A percentile compares a stretch with the other conserved stretches of the same genome.
Conservation (phyloP, 2,888 invertebrate species). For the Adelognathus sp. region DNA sequence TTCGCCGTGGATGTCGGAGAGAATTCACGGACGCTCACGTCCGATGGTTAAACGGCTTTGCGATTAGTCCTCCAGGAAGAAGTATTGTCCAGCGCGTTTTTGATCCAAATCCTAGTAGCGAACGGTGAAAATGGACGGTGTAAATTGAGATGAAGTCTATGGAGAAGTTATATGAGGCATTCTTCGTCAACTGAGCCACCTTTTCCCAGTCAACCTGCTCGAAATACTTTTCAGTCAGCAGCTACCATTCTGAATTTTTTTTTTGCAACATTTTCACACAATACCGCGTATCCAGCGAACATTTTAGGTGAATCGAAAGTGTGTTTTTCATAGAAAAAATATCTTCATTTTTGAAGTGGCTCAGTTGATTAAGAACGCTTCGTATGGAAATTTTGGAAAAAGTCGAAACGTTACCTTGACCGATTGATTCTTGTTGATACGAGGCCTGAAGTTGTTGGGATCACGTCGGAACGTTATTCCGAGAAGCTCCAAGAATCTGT, state of each 20-base stretch:
- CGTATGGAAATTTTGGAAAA: not conserved
- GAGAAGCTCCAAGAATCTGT: slow-evolving; percentile 95
- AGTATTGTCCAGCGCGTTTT: slow-evolving; percentile 98
- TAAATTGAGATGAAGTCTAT: slow-evolving; percentile 10
- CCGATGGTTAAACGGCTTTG: not conserved
- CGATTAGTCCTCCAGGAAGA: slow-evolving; percentile 97
- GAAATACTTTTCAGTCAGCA: too few species aligned
- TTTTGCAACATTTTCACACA: too few species aligned
- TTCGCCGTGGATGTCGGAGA: not conserved
- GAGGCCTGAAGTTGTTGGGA: slow-evolving; percentile 98
- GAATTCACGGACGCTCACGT: slow-evolving; percentile 8
- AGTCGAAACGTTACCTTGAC: slow-evolving; percentile 87
- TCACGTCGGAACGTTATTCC: slow-evolving; percentile 99
- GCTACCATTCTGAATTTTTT: too few species aligned
- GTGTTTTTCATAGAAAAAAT: too few species aligned
- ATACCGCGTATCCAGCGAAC: too few species aligned
- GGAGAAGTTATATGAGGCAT: too few species aligned
- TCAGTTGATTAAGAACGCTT: too few species aligned
- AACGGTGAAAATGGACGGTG: slow-evolving; percentile 74
- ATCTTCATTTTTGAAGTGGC: too few species aligned
- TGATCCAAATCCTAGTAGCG: slow-evolving; percentile 97
- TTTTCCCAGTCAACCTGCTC: too few species aligned
- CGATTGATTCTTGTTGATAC: slow-evolving; percentile 98
- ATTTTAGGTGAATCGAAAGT: too few species aligned
- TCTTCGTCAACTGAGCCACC: too few species aligned